Evolutionary conservation across 2,888 invertebrate species (phyloP).

Genomic region (Petrophora chlorosata): DNA sequence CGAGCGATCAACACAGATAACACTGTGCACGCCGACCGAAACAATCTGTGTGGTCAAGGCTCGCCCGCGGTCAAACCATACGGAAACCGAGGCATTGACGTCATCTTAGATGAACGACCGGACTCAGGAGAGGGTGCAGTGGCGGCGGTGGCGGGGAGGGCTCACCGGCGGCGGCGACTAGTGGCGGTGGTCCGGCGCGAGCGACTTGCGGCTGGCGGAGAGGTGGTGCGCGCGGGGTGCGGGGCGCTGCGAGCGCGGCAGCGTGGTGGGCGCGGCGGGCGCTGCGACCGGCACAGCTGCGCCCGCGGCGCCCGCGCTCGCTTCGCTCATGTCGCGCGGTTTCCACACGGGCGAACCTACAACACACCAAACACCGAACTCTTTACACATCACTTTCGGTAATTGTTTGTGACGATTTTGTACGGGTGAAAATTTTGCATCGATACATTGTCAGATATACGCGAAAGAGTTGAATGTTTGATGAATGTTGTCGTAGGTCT

Average conservation of each 20-base stretch:
- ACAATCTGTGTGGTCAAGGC: not conserved
- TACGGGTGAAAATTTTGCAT: conserved; percentile 55
- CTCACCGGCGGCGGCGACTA: conserved; percentile 40
- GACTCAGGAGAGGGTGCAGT: not conserved
- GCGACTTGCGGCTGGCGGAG: conserved; percentile 82
- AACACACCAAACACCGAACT: conserved; percentile 87
- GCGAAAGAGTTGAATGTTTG: conserved; percentile 85
- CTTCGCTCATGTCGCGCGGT: conserved; percentile 93
- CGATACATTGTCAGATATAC: conserved; percentile 61
- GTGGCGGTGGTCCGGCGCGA: conserved; percentile 79
- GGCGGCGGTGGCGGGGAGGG: not conserved
- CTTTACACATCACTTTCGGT: conserved; percentile 64
- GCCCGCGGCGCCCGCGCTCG: conserved; percentile 52
- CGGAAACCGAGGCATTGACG: not conserved
- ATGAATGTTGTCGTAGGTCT: conserved; percentile 77
- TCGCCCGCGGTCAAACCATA: not conserved
- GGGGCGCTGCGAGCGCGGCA: conserved; percentile 75
- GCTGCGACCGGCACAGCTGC: conserved; percentile 37
- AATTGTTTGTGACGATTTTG: conserved; percentile 54
- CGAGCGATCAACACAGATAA: conserved; percentile 6
- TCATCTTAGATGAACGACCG: not conserved
- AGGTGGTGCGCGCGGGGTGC: conserved; percentile 74
- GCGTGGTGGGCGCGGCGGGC: conserved; percentile 68
- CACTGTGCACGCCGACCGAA: conserved; percentile 1
- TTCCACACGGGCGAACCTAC: conserved; percentile 99